These are phyloP conservation scores for Volucella zonaria DNA, from an alignment of 2,888 invertebrate species.

Conservation along the genomic window DNA sequence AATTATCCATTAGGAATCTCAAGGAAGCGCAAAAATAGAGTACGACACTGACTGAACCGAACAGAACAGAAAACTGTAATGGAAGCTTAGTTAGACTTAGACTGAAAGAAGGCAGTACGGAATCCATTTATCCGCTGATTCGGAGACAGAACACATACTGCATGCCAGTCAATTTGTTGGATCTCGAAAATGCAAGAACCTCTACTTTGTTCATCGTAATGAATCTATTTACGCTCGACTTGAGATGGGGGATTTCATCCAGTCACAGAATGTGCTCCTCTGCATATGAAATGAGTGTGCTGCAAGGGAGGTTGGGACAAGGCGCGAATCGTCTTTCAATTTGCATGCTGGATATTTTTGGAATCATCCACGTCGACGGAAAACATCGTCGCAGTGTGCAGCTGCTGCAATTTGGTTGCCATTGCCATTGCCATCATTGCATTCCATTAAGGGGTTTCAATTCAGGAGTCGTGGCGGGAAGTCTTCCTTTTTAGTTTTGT, in stretches of 20 bases:
- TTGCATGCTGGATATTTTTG: slow-evolving; percentile 67
- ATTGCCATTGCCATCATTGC: slow-evolving; percentile 11
- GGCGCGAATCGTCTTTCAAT: slow-evolving; percentile 55
- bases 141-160: slow-evolving; percentile 58
- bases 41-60: neutral
- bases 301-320: slow-evolving; percentile 6
- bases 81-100: slow-evolving; percentile 1
- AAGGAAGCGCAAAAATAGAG: slow-evolving; percentile 64
- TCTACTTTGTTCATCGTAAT: slow-evolving; percentile 47
- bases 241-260: slow-evolving; percentile 56
- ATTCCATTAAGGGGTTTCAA: slow-evolving; percentile 32
- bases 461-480: slow-evolving; percentile 21
- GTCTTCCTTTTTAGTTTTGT: neutral
- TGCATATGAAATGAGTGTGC: slow-evolving; percentile 14
- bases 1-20: slow-evolving; percentile 66
- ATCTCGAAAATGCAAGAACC: slow-evolving; percentile 43
- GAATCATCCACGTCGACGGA: slow-evolving; percentile 15
- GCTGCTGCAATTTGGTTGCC: slow-evolving; percentile 46
- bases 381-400: slow-evolving; percentile 34
- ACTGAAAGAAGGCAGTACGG: slow-evolving; percentile 20
- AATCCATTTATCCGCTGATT: slow-evolving; percentile 54
- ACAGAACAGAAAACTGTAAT: neutral
- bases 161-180: slow-evolving; percentile 65
- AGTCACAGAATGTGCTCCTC: slow-evolving; percentile 15
- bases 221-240: slow-evolving; percentile 71